These are phyloP conservation scores for Acipenser transmontanus DNA, from an alignment of 2,797 vertebrate genomes.

Conservation along the genomic window DNA sequence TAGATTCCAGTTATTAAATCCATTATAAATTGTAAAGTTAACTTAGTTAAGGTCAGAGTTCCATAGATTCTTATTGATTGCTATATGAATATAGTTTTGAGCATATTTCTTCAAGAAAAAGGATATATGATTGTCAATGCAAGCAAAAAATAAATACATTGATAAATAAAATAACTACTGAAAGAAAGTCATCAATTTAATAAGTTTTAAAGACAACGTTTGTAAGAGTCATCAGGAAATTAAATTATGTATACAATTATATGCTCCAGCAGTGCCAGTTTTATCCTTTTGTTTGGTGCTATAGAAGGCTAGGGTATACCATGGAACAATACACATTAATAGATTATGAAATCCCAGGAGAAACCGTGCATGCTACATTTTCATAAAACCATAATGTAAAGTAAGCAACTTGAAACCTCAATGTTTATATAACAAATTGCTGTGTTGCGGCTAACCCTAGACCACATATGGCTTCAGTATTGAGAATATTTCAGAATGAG, in stretches of 20 bases:
- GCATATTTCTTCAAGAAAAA: no score
- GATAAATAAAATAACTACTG: no score
- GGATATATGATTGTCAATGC: conserved; percentile 42
- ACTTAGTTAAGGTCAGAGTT: no score
- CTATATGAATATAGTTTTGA: no score
- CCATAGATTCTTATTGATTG: no score
- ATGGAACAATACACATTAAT: conserved; percentile 23
- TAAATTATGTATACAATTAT: conserved; percentile 9
- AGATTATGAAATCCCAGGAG: conserved; percentile 28
- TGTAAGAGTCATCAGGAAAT: conserved; percentile 11
- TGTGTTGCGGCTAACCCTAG: conserved; percentile 18
- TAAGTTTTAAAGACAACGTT: not conserved
- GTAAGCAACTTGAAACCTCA: conserved; percentile 24
- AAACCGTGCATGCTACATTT: conserved; percentile 19
- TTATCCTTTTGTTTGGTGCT: not conserved
- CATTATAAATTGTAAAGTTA: not conserved
- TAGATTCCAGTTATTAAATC: not conserved
- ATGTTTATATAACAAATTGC: conserved; percentile 20
- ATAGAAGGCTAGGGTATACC: conserved; percentile 7
- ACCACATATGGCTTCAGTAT: conserved; percentile 29
- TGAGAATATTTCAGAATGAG: no score
- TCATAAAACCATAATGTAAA: not conserved
- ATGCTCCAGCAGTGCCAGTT: not conserved
- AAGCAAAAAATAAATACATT: conserved; percentile 49
- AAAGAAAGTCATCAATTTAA: no score